Percentiles rank a stretch among this genome's conserved stretches.
Conservation (phyloP, 2,113 vertebrate species). For the Ophthalmotilapia sp. region DNA sequence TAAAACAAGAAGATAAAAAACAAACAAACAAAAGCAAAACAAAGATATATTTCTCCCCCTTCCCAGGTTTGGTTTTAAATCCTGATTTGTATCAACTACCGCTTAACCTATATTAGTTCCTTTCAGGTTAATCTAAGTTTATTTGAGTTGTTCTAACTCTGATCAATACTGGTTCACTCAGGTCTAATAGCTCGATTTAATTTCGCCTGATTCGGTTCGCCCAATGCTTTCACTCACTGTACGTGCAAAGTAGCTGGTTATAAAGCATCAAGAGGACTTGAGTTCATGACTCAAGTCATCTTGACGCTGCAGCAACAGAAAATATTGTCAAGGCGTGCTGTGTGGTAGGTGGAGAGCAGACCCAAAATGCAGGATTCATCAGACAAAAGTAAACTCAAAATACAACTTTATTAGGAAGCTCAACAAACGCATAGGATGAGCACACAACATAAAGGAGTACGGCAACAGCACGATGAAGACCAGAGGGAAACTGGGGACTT, state of each 20-base stretch:
- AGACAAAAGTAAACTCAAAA: background rate
- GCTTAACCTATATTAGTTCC: background rate
- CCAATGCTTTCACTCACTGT: background rate
- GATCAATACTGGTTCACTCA: background rate
- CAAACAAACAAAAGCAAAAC: background rate
- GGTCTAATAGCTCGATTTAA: background rate
- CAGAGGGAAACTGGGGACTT: background rate
- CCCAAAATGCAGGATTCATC: background rate
- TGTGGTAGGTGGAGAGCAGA: background rate
- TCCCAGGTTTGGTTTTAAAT: background rate
- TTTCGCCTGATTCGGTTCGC: rapidly evolving
- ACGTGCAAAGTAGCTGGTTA: background rate
- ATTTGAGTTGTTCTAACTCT: background rate
- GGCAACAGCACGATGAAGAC: background rate
- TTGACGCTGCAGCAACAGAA: background rate
- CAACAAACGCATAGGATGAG: background rate
- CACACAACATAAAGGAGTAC: background rate
- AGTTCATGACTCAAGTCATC: background rate
- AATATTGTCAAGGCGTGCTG: background rate
- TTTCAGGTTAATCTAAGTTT: background rate
- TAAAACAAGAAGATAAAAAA: background rate
- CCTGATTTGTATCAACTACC: background rate
- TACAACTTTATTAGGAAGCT: background rate
- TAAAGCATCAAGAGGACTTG: background rate
- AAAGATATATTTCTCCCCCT: background rate